Percentiles rank a stretch among this genome's conserved stretches.
These are phyloP conservation scores for Stegodyphus mimosarum DNA, from an alignment of 1,140 invertebrate species.

Conservation along the genomic window DNA sequence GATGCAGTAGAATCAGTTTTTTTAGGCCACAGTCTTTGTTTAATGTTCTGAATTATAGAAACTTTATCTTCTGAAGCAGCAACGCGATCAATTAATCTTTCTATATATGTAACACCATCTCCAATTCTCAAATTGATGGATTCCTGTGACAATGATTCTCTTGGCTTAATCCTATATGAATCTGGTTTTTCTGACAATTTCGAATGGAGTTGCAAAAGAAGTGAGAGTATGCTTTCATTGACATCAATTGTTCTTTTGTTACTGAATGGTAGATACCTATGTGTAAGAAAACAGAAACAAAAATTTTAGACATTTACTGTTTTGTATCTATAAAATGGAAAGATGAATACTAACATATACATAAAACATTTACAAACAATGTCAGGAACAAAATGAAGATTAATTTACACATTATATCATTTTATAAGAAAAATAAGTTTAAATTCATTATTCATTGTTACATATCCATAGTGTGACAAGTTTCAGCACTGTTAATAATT, in stretches of 20 bases:
- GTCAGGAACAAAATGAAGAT: no score
- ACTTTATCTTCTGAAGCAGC: slow-evolving; percentile 19
- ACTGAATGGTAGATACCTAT: slow-evolving; percentile 40
- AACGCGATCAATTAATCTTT: slow-evolving; percentile 73
- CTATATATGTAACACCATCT: slow-evolving; percentile 89
- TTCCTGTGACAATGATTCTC: slow-evolving; percentile 58
- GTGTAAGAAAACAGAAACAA: background rate
- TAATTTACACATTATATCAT: no score
- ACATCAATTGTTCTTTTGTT: slow-evolving; percentile 62
- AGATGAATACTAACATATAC: no score
- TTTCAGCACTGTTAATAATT: no score
- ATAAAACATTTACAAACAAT: no score
- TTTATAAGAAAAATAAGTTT: no score
- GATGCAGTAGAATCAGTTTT: slow-evolving; percentile 10
- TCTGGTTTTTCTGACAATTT: slow-evolving; percentile 86
- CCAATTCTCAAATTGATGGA: slow-evolving; percentile 75
- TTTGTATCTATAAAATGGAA: no score
- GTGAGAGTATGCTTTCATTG: slow-evolving; percentile 91
- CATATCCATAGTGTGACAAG: no score
- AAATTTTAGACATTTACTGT: background rate
- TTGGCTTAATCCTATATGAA: slow-evolving; percentile 74
- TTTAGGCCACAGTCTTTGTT: slow-evolving; percentile 57
- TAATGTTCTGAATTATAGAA: slow-evolving; percentile 15
- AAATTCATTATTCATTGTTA: no score
- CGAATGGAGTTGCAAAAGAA: slow-evolving; percentile 92